These are phyloP conservation scores for Nomada flava DNA, from an alignment of 2,888 invertebrate species.

Conservation along the genomic window DNA sequence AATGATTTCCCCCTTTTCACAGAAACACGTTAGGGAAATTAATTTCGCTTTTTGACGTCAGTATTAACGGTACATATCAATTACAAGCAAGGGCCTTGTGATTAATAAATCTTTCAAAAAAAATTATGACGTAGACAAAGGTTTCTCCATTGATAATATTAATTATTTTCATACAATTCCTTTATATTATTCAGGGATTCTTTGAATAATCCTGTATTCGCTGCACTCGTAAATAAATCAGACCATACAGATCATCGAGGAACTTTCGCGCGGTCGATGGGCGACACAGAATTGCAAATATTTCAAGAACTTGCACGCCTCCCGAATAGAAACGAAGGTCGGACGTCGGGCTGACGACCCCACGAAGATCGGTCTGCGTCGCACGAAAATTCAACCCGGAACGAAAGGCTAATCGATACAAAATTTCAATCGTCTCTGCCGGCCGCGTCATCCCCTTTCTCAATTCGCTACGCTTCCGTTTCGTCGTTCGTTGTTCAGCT, in stretches of 20 bases:
- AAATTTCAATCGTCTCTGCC: conserved; percentile 70
- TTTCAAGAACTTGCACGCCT: conserved; percentile 36
- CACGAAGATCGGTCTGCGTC: conserved; percentile 9
- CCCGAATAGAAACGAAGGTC: conserved; percentile 50
- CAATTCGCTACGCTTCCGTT: conserved; percentile 36
- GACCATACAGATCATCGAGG: neutral
- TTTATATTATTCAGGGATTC: neutral
- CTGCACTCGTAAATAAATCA: conserved; percentile 7
- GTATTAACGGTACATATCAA: too few relatives aligned
- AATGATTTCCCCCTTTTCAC: too few relatives aligned
- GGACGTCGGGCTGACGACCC: conserved; percentile 52
- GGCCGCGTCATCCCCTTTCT: conserved; percentile 41
- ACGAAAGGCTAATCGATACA: conserved; percentile 67
- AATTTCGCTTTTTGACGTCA: too few relatives aligned
- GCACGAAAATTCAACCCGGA: conserved; percentile 57
- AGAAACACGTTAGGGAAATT: too few relatives aligned
- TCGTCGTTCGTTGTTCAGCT: conserved; percentile 25
- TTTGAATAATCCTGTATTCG: neutral
- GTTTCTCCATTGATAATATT: too few relatives aligned
- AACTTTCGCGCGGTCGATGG: neutral
- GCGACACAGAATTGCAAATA: conserved; percentile 49
- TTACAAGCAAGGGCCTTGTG: too few relatives aligned
- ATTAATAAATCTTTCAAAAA: too few relatives aligned
- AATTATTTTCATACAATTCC: too few relatives aligned
- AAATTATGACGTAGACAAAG: too few relatives aligned